A percentile compares a stretch with the other conserved stretches of the same genome.
Evolutionary conservation across 2,888 invertebrate species (phyloP).

Genomic region (Halictus quadricinctus): DNA sequence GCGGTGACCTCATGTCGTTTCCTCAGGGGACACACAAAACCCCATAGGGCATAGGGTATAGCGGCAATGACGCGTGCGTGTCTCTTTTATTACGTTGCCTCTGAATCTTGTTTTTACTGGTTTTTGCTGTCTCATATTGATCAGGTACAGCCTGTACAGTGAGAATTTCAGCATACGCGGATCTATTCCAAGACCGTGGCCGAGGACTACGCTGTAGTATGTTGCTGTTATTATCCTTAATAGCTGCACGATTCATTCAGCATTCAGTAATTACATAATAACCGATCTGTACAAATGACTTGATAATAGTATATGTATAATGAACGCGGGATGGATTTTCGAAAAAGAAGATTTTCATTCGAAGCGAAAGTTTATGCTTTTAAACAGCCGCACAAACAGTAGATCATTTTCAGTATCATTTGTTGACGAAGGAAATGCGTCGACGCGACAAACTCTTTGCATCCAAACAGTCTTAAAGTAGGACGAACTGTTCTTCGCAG

Average conservation of each 20-base stretch:
- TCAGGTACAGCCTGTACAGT: conserved; percentile 12
- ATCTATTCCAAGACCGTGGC: conserved; percentile 30
- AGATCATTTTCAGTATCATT: neutral
- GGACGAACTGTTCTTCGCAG: neutral
- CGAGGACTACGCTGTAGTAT: neutral
- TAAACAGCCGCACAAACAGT: no score
- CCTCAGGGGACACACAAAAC: conserved; percentile 30
- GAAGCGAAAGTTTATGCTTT: neutral
- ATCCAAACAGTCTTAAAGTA: neutral
- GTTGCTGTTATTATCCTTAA: conserved; percentile 10
- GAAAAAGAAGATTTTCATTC: neutral
- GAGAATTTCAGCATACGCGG: conserved; percentile 38
- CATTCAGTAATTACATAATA: conserved; percentile 31
- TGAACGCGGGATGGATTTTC: neutral
- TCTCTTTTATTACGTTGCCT: conserved; percentile 32
- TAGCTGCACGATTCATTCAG: conserved; percentile 21
- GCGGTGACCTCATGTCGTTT: neutral
- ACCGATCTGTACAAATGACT: neutral
- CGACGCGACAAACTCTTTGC: no score
- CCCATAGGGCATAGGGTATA: conserved; percentile 5
- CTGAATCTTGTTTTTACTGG: conserved; percentile 43
- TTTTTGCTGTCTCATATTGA: conserved; percentile 40
- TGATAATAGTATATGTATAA: neutral
- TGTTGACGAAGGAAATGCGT: neutral
- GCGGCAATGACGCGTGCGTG: conserved; percentile 23